Conservation (phyloP, 2,888 invertebrate species). For the Leptinotarsa peninsularis region DNA sequence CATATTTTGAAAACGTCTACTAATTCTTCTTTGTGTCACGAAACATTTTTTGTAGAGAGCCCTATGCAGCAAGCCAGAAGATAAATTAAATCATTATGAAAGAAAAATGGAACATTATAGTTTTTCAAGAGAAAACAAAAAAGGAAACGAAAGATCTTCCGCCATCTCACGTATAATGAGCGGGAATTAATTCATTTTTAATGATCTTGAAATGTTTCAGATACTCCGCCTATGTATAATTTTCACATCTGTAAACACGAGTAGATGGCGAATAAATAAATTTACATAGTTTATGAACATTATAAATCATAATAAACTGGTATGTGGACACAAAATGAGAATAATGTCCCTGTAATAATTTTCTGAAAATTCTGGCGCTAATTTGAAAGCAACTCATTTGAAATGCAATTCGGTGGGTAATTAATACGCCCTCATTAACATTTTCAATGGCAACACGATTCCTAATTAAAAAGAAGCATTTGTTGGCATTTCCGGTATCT, state of each 20-base stretch:
- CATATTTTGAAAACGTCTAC: too few relatives aligned
- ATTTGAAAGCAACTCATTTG: slow-evolving; percentile 44
- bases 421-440: slow-evolving; percentile 44
- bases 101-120: neutral
- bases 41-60: neutral
- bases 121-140: neutral
- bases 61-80: neutral
- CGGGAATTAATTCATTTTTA: slow-evolving; percentile 33
- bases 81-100: neutral
- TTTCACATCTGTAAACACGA: slow-evolving; percentile 42
- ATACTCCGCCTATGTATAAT: slow-evolving; percentile 34
- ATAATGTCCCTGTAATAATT: slow-evolving; percentile 45
- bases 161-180: slow-evolving; percentile 14
- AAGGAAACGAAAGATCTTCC: neutral
- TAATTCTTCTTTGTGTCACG: neutral
- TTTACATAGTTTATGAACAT: slow-evolving; percentile 45
- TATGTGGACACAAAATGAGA: slow-evolving; percentile 38
- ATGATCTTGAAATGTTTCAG: slow-evolving; percentile 27
- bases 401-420: slow-evolving; percentile 39
- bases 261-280: slow-evolving; percentile 42
- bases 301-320: slow-evolving; percentile 46
- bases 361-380: slow-evolving; percentile 44
- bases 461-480: slow-evolving; percentile 21
- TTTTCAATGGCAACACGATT: slow-evolving; percentile 28
- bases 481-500: slow-evolving; percentile 11